phyloP scores from a whole-genome alignment of 2,797 vertebrate species.

The Sebastiscus tertius region DNA sequence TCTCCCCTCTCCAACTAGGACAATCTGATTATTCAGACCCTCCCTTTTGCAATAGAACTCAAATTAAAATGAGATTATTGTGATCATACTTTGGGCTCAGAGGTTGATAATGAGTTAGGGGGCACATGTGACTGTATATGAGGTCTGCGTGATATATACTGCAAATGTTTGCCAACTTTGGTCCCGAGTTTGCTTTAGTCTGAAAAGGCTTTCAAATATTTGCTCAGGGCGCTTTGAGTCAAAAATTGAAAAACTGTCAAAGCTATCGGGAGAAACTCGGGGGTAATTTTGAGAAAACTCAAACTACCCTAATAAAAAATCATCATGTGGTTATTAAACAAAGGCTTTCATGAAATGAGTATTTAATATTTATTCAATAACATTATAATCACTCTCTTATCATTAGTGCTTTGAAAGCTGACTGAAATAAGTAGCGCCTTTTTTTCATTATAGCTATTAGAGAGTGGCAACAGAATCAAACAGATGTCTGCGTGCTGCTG shows the following conservation, averaged over 20 bases:
- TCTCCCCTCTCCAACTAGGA: constrained; percentile 76
- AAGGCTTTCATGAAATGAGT: constrained; percentile 41
- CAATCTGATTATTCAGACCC: constrained; percentile 75
- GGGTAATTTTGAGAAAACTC: constrained; percentile 40
- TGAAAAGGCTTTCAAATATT: constrained; percentile 71
- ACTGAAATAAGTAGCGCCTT: constrained; percentile 37
- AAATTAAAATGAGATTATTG: constrained; percentile 83
- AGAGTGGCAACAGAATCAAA: constrained; percentile 55
- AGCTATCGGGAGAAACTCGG: constrained; percentile 37
- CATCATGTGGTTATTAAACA: constrained; percentile 53
- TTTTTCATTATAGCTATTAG: constrained; percentile 41
- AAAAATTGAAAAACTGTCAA: constrained; percentile 69
- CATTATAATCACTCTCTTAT: constrained; percentile 50
- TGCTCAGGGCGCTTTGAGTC: constrained; percentile 63
- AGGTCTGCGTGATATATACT: constrained; percentile 60
- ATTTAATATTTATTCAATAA: constrained; percentile 58
- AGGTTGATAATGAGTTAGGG: constrained; percentile 70
- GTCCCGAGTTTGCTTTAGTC: constrained; percentile 67
- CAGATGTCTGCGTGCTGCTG: constrained; percentile 31
- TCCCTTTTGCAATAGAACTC: constrained; percentile 66
- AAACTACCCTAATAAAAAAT: constrained; percentile 46
- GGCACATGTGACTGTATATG: constrained; percentile 55
- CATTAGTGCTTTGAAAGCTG: constrained; percentile 50
- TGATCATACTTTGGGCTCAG: constrained; percentile 70
- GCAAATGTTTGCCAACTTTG: constrained; percentile 73